phyloP scores from a whole-genome alignment of 2,113 vertebrate species.

The Taxidea taxus region DNA sequence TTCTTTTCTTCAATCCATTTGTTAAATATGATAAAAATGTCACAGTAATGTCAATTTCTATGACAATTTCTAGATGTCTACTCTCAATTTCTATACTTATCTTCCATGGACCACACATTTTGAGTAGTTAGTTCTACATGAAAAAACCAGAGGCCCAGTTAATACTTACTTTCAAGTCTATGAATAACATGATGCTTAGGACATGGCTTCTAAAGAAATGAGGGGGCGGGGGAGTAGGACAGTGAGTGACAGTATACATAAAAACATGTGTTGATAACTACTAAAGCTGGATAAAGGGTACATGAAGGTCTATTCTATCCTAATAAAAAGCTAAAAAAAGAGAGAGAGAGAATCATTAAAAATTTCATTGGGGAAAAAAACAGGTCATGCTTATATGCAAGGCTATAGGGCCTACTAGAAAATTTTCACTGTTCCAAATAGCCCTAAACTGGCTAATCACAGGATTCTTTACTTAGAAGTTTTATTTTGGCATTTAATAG shows the following conservation, averaged over 20 bases:
- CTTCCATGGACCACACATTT: not conserved
- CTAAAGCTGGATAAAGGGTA: not conserved
- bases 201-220: not conserved
- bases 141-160: not conserved
- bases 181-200: slow-evolving; percentile 10
- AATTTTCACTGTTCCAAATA: not conserved
- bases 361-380: not conserved
- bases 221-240: not conserved
- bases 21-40: slow-evolving; percentile 6
- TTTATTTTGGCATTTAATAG: not conserved
- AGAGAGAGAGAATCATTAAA: not conserved
- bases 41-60: not conserved
- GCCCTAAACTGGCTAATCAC: not conserved
- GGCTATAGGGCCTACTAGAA: not conserved
- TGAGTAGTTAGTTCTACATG: not conserved
- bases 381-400: not conserved
- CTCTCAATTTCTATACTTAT: not conserved
- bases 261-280: not conserved
- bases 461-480: not conserved
- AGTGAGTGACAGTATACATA: not conserved
- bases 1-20: not conserved
- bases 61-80: not conserved
- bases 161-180: not conserved
- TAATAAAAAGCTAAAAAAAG: slow-evolving; percentile 17
- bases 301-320: not conserved